Percentiles rank a stretch among this genome's conserved stretches.
Conservation (phyloP, 2,113 vertebrate genomes). For the Laticauda colubrina region DNA sequence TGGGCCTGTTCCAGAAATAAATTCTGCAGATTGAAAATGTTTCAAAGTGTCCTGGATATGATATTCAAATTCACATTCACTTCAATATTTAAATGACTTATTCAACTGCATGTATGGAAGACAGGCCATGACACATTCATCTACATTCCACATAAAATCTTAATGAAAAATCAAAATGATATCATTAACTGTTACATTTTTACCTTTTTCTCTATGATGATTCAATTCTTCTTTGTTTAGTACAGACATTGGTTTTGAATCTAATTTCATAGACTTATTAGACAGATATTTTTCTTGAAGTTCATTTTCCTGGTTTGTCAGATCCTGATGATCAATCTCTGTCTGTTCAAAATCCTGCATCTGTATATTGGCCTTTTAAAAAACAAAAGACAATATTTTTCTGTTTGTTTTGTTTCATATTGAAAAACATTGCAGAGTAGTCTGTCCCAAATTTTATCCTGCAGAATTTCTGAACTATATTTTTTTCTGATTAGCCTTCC, state of each 20-base stretch:
- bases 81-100: background rate
- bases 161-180: background rate
- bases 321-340: slow-evolving; percentile 21
- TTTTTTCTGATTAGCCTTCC: background rate
- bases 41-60: background rate
- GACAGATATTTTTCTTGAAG: background rate
- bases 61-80: background rate
- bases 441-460: background rate
- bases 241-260: slow-evolving; percentile 28
- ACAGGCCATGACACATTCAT: background rate
- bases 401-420: background rate
- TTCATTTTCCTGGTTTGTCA: slow-evolving; percentile 17
- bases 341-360: slow-evolving; percentile 13
- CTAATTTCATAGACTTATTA: background rate
- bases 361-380: slow-evolving; percentile 18
- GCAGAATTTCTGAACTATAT: background rate
- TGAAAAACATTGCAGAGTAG: background rate
- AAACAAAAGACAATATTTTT: background rate
- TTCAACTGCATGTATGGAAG: background rate
- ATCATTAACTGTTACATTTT: slow-evolving; percentile 9
- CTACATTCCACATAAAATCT: background rate
- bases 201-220: slow-evolving; percentile 48
- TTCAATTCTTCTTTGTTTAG: slow-evolving; percentile 32
- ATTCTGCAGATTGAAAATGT: background rate
- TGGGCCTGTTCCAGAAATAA: background rate